Evolutionary conservation across 2,113 vertebrate species (phyloP).

Genomic region (Ctenodactylus gundi): DNA sequence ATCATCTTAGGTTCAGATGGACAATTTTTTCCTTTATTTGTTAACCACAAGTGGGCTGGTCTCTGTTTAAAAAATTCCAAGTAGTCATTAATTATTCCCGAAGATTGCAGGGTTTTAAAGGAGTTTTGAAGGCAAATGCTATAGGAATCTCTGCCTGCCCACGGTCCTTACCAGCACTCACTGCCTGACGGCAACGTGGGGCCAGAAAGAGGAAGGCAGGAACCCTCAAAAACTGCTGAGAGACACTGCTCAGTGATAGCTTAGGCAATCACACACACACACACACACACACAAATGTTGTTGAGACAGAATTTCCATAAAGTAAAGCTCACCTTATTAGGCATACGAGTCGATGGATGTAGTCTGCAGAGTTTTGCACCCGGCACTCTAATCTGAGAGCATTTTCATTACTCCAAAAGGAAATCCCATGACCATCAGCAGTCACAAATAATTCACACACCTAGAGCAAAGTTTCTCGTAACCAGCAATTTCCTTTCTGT

Average conservation of each 20-base stretch:
- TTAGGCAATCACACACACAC: not conserved
- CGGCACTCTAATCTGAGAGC: not conserved
- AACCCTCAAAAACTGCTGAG: not conserved
- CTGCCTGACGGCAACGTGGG: not conserved
- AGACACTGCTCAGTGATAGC: not conserved
- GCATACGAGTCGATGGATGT: not conserved
- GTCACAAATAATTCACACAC: not conserved
- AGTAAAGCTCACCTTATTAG: not conserved
- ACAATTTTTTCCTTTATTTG: constrained; percentile 47
- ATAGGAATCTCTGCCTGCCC: not conserved
- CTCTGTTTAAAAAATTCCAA: constrained; percentile 47
- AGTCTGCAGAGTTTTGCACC: not conserved
- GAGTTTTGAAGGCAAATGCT: constrained; percentile 14
- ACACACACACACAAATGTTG: not conserved
- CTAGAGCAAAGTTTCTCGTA: not conserved
- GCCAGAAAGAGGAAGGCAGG: not conserved
- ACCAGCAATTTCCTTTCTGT: not conserved
- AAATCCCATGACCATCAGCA: not conserved
- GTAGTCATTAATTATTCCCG: constrained; percentile 55
- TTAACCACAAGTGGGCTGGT: constrained; percentile 32
- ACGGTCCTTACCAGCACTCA: not conserved
- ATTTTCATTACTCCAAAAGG: not conserved
- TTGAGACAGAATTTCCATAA: not conserved
- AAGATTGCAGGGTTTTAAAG: constrained; percentile 34
- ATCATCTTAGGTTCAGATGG: constrained; percentile 29